These are phyloP conservation scores for Matsumurasca onukii DNA, from an alignment of 1,140 invertebrate genomes.

Conservation along the genomic window DNA sequence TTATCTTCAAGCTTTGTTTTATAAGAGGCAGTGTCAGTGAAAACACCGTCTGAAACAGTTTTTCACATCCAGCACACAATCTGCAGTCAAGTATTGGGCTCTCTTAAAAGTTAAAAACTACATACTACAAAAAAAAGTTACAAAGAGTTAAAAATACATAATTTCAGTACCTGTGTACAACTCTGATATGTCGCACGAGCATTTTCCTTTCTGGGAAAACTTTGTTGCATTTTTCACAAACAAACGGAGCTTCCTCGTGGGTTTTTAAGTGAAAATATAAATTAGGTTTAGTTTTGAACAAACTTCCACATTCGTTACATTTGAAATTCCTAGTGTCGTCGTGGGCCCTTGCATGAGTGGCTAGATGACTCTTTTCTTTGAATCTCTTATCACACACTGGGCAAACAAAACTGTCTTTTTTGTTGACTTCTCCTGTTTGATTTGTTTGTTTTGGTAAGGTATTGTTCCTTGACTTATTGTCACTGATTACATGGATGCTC, in stretches of 20 bases:
- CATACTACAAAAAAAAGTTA: no score
- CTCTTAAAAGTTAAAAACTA: no score
- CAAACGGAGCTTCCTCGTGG: constrained; percentile 29
- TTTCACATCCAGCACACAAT: no score
- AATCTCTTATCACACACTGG: constrained; percentile 46
- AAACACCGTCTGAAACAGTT: no score
- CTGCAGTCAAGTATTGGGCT: no score
- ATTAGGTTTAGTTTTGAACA: constrained; percentile 33
- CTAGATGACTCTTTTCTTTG: constrained; percentile 43
- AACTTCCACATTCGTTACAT: constrained; percentile 26
- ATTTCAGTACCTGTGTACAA: constrained; percentile 29
- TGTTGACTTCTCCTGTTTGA: no score
- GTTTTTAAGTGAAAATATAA: constrained; percentile 30
- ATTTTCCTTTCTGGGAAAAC: constrained; percentile 27
- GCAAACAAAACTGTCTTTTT: constrained; percentile 38
- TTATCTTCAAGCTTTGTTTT: no score
- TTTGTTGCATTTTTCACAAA: constrained; percentile 32
- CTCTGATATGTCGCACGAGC: constrained; percentile 29
- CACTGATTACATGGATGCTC: no score
- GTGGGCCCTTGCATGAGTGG: constrained; percentile 45
- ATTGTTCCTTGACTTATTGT: no score
- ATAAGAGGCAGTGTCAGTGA: no score
- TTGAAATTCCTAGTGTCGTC: constrained; percentile 37
- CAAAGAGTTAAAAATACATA: no score
- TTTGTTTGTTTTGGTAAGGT: no score